Evolutionary conservation across 2,113 vertebrate species (phyloP).

Genomic region (Lonchura striata): DNA sequence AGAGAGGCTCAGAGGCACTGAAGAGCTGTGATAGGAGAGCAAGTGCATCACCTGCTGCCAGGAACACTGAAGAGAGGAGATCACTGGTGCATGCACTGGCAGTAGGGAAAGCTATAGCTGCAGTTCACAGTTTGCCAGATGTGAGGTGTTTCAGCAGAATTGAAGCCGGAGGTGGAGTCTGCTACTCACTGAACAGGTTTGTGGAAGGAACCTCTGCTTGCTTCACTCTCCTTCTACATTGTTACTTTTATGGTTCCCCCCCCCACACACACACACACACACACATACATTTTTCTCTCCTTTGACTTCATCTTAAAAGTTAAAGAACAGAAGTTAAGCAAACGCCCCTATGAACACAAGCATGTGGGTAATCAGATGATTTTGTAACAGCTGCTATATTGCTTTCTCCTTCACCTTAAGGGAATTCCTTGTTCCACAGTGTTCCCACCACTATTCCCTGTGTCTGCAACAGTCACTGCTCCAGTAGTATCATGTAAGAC

Average conservation of each 20-base stretch:
- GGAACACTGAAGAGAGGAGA: not conserved
- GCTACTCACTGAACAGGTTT: not conserved
- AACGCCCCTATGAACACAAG: not conserved
- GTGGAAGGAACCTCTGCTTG: not conserved
- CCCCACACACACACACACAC: no score
- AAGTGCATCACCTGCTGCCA: no score
- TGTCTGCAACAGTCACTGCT: not conserved
- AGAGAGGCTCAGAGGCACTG: not conserved
- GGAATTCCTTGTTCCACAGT: not conserved
- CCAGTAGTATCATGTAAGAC: rapidly evolving
- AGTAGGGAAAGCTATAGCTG: not conserved
- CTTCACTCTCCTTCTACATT: not conserved
- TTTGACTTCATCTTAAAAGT: not conserved
- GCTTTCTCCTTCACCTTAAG: not conserved
- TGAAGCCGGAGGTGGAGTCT: not conserved
- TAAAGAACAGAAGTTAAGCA: not conserved
- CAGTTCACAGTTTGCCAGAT: not conserved
- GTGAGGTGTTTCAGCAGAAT: not conserved
- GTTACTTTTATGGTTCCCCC: not conserved
- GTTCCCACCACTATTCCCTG: not conserved
- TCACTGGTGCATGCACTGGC: rapidly evolving
- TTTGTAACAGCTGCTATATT: not conserved
- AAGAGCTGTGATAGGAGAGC: not conserved
- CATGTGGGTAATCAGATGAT: not conserved
- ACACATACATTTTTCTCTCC: not conserved